A percentile compares a stretch with the other conserved stretches of the same genome.
These are phyloP conservation scores for Hippocampus zosterae DNA, from an alignment of 2,113 vertebrate species.

Conservation along the genomic window DNA sequence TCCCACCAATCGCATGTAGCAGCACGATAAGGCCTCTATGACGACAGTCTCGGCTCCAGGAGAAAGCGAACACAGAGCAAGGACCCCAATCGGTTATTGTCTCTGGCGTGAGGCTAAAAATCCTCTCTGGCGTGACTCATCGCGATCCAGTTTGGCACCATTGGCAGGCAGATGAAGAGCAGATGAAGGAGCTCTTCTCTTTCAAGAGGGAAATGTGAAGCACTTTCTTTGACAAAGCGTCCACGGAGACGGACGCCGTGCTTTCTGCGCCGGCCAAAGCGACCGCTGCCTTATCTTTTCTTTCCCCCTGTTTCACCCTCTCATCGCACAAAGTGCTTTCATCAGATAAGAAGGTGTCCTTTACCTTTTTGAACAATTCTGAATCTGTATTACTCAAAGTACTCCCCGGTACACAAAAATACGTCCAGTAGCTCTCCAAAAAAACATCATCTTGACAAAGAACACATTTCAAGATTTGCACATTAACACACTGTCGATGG, in stretches of 20 bases:
- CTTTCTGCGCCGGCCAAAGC: constrained; percentile 35
- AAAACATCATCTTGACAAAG: no score
- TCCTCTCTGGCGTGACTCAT: constrained; percentile 44
- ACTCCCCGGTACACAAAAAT: no score
- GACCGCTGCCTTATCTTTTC: constrained; percentile 31
- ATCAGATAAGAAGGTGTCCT: neutral
- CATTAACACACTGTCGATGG: no score
- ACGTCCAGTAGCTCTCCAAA: no score
- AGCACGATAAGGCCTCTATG: constrained; percentile 57
- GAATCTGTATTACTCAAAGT: no score
- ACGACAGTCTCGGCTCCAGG: constrained; percentile 39
- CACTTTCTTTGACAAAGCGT: constrained; percentile 24
- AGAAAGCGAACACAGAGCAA: constrained; percentile 32
- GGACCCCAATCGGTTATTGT: constrained; percentile 29
- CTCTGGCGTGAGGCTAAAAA: constrained; percentile 33
- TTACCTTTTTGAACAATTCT: neutral
- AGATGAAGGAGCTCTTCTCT: constrained; percentile 39
- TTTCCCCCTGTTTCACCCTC: constrained; percentile 16
- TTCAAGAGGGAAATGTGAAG: constrained; percentile 39
- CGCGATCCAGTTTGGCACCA: constrained; percentile 48
- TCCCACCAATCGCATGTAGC: constrained; percentile 48
- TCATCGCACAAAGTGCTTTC: constrained; percentile 18
- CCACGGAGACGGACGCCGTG: constrained; percentile 33
- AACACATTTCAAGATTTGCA: no score
- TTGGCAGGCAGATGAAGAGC: constrained; percentile 47